Evolutionary conservation across 2,113 vertebrate genomes (phyloP), one percentile per base, ranked within the genome.

Genomic region (Cryptomyrus ogoouensis): DNA sequence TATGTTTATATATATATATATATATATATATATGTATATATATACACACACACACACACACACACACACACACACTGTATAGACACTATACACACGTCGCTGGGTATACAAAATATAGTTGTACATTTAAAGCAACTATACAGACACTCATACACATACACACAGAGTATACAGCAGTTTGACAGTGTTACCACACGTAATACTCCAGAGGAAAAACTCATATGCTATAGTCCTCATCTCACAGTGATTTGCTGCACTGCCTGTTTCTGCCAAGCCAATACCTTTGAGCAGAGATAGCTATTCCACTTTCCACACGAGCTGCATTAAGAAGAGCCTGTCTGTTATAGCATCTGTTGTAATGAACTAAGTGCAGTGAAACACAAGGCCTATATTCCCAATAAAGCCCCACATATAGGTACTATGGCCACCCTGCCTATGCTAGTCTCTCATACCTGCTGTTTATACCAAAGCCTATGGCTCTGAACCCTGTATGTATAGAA

Each of bases 241-340:
- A 74, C 44, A 70, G 62, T 74, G 35, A 89, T 77, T 70, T 49
- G 47, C 27, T 21, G 47, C 88, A 83, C 70, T 89, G 70, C 83
- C n/a, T 50, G 19, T 56, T 80, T 83, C 70, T 35, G 21, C 15
- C 31, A 83, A 27, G 47, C 47, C 39, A n/a, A 44, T n/a, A 19
- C 24, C n/a, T 42, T 39, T 56, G 47, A 77, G 49, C 19, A 53
- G 50, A 39, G 50, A 83, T 31, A 89, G 27, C 31, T 35, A 83
- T 83, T 89, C 35, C 88, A 83, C 35, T 42, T 42, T 42, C 15
- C 42, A 49, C 8, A 0, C 3, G 42, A 46, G 42, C 83, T 12
- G n/a, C 3, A 49, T 44, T 47, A 27, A 39, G 27, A 56, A 56
- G 31, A 56, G 74, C 21, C 31, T 50, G 53, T 83, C 50, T 50